These are phyloP conservation scores for Heliconius ethilla DNA, from an alignment of 2,888 invertebrate genomes.

Conservation along the genomic window DNA sequence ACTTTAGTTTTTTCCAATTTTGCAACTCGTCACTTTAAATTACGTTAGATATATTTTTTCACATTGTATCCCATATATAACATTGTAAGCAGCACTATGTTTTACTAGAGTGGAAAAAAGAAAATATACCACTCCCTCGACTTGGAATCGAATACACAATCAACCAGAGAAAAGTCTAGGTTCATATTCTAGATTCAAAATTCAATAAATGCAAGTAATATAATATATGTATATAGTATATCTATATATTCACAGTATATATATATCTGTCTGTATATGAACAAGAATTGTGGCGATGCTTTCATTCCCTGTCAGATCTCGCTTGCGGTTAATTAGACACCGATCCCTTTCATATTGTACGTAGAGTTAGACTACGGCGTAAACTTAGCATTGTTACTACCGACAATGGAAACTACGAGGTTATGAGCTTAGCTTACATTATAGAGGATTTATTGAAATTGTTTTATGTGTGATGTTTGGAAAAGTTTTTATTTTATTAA, in stretches of 20 bases:
- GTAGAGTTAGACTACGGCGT: neutral
- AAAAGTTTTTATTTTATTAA: neutral
- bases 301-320: constrained; percentile 15
- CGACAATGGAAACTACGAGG: neutral
- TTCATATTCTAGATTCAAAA: neutral
- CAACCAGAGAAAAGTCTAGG: too few species aligned
- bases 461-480: neutral
- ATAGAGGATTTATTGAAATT: neutral
- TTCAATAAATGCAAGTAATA: neutral
- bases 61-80: too few species aligned
- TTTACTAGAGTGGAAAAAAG: too few species aligned
- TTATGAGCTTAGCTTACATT: neutral
- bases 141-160: too few species aligned
- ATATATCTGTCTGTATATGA: neutral
- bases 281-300: constrained; percentile 12
- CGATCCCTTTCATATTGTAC: constrained; percentile 15
- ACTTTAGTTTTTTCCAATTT: too few species aligned
- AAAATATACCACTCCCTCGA: too few species aligned
- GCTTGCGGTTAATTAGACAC: constrained; percentile 30
- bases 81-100: too few species aligned
- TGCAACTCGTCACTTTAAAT: too few species aligned
- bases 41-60: too few species aligned
- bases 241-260: neutral
- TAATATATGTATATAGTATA: neutral
- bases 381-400: constrained; percentile 6